Conservation (phyloP, 2,113 vertebrate species). For the Reinhardtius hippoglossoides region DNA sequence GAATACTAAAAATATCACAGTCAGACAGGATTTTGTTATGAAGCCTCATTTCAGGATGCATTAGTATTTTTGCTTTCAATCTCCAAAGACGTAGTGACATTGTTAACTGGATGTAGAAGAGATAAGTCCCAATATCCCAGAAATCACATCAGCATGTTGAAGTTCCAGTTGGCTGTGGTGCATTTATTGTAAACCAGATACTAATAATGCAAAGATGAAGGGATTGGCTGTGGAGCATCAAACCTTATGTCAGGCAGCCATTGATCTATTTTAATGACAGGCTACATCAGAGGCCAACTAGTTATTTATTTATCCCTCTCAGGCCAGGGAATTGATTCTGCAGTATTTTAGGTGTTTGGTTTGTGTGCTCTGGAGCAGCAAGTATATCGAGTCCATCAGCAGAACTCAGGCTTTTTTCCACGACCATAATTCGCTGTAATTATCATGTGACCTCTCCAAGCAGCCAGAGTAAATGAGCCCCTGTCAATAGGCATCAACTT, state of each 20-base stretch:
- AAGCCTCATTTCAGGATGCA: background rate
- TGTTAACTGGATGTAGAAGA: too few species aligned
- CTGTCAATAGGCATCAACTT: conserved; percentile 62
- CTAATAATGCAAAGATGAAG: background rate
- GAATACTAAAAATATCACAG: too few species aligned
- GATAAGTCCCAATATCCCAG: too few species aligned
- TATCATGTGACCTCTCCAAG: conserved; percentile 65
- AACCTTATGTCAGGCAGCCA: background rate
- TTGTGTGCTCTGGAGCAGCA: conserved; percentile 32
- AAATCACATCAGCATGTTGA: too few species aligned
- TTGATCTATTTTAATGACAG: conserved; percentile 8
- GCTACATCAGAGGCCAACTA: conserved; percentile 19
- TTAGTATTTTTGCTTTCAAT: background rate
- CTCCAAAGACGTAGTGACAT: too few species aligned
- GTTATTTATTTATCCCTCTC: conserved; percentile 6
- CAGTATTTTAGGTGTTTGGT: conserved; percentile 46
- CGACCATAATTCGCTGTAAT: conserved; percentile 63
- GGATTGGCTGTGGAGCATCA: background rate
- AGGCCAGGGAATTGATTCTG: conserved; percentile 25
- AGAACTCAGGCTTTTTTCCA: conserved; percentile 62
- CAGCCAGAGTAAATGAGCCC: conserved; percentile 67
- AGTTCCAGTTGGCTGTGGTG: too few species aligned
- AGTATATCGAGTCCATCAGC: conserved; percentile 42
- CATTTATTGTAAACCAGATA: background rate
- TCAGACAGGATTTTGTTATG: background rate